Evolutionary conservation across 2,113 vertebrate genomes (phyloP), one percentile per base, ranked within the genome.

Genomic region (Heterocephalus glaber): DNA sequence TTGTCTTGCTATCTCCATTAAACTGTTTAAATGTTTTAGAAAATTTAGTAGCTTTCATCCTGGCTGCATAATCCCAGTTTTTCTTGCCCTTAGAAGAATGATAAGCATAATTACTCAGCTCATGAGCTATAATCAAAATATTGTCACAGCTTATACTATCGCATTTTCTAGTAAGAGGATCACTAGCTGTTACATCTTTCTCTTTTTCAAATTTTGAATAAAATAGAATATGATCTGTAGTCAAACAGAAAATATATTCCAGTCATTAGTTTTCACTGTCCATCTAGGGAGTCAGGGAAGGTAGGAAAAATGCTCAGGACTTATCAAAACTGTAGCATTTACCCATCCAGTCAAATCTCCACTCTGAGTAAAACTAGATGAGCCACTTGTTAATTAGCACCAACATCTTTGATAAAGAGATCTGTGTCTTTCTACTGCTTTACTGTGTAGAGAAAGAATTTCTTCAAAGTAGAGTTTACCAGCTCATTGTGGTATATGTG

Each of bases 261-360:
- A 88, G 94, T 92, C 92, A 92, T 93, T 96, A 92, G 63, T 95
- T 96, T 96, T 95, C 54, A 83, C 87, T 90, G 20, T 94, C 70
- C 68, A 47, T 30, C 28, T 54, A 76, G 58, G 33, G 44, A 56
- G 49, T 88, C 16, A 5, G 10, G 47, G 26, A 84, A 95, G 41
- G 47, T 19, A 82, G 7, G 8, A 95, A 54, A 96, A 85, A 92
- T 68, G 19, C 30, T 89, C 61, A 90, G 33, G 44, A 22, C 84
- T 94, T 97, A 84, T 96, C 76, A 96, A 72, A 33, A 35, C 47
- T 87, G 47, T 38, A 38, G 92, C 94, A 93, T 97, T 93, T 97
- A 77, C 26, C 11, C 38, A 81, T 49, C 52, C 22, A 82, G 76
- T 70, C 22, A 93, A 96, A 89, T 87, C 82, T 77, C 65, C 65